Evolutionary conservation across 2,888 invertebrate genomes (phyloP).

Genomic region (Trichopria drosophilae): DNA sequence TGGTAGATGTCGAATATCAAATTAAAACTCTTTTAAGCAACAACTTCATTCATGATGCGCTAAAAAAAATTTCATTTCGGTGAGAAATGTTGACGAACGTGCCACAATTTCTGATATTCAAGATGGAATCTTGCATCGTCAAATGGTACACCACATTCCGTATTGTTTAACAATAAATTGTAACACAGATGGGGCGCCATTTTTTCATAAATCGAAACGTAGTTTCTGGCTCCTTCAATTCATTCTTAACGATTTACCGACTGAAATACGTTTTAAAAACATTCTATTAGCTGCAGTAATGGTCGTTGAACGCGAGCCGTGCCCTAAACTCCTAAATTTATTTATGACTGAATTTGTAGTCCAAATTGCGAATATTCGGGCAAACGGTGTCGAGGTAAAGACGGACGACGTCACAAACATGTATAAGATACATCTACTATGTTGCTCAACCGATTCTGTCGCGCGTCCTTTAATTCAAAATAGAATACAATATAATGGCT

Average conservation of each 20-base stretch:
- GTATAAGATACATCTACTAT: slow-evolving; percentile 14
- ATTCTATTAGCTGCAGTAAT: slow-evolving; percentile 12
- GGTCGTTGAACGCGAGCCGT: slow-evolving; percentile 9
- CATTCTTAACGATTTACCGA: slow-evolving; percentile 8
- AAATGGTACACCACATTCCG: neutral
- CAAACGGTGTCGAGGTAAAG: neutral
- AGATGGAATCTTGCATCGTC: slow-evolving; percentile 6
- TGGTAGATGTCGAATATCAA: slow-evolving; percentile 4
- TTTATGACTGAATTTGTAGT: slow-evolving; percentile 4
- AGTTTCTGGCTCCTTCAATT: slow-evolving; percentile 11
- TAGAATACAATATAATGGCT: slow-evolving; percentile 20
- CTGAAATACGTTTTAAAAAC: slow-evolving; percentile 12
- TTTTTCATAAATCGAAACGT: slow-evolving; percentile 11
- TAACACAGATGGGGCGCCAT: slow-evolving; percentile 11
- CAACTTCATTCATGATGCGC: neutral
- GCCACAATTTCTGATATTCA: slow-evolving; percentile 11
- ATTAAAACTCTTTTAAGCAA: slow-evolving; percentile 2
- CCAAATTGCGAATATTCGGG: neutral
- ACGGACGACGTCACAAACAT: neutral
- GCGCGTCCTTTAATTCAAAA: slow-evolving; percentile 15
- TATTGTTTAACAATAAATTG: slow-evolving; percentile 7
- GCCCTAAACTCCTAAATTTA: slow-evolving; percentile 4
- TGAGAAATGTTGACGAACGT: neutral
- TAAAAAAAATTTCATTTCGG: neutral
- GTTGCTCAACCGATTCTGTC: slow-evolving; percentile 18